Percentiles rank a stretch among this genome's conserved stretches.
Conservation (phyloP, 2,113 vertebrate species). For the Zonotrichia leucophrys region DNA sequence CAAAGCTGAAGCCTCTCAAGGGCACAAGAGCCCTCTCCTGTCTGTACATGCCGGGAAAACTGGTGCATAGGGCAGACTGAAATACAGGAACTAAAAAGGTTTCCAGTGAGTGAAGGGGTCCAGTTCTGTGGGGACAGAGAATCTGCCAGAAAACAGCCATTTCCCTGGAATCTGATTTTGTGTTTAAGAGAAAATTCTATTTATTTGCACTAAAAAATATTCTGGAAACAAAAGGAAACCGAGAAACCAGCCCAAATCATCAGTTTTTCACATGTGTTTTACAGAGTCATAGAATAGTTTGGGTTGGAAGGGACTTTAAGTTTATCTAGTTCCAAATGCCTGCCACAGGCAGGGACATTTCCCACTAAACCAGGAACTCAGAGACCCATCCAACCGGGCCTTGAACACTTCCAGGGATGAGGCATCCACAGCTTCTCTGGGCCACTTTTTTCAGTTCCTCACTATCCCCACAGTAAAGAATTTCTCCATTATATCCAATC, state of each 20-base stretch:
- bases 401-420: background rate
- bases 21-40: background rate
- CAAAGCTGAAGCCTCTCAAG: background rate
- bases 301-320: background rate
- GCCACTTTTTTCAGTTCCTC: background rate
- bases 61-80: background rate
- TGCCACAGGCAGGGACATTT: background rate
- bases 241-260: background rate
- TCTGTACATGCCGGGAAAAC: background rate
- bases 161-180: background rate
- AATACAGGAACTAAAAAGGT: background rate
- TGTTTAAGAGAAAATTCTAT: background rate
- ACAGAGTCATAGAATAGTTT: background rate
- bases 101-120: background rate
- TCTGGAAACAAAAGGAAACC: background rate
- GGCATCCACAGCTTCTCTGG: background rate
- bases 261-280: background rate
- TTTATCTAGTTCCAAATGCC: background rate
- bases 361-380: background rate
- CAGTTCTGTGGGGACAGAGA: background rate
- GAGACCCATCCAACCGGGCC: background rate
- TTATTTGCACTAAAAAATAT: background rate
- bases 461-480: background rate
- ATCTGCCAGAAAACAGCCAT: background rate
- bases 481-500: background rate